Evolutionary conservation across 2,113 vertebrate species (phyloP), one percentile per base, ranked within the genome.

Genomic region (Danionella cerebrum): DNA sequence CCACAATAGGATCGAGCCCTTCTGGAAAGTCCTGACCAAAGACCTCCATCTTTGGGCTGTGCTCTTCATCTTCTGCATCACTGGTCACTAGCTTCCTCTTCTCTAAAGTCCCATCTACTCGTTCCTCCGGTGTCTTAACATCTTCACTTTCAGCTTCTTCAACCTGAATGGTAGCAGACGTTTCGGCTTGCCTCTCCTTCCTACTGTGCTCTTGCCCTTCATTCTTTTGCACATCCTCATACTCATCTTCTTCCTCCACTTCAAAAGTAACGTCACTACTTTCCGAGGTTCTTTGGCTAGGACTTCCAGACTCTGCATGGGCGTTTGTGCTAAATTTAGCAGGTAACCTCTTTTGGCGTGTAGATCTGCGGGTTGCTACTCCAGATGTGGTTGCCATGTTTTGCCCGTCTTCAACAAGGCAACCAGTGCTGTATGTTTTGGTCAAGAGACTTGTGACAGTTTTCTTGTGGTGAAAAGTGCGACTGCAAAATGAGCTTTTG

Each of bases 1-100:
- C 78, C 76, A 96, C 75, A 24, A 97, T 83, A 0, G 95, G 95
- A 35, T 90, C 86, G 65, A 96, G 84, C 39, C 92, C 93, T 53
- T 93, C 92, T 3, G 90, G 92, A 78, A 91, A 89, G 44, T 72
- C 84, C 57, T 84, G 79, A 52, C 13, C 72, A 0, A 78, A 72
- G 54, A 79, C 81, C 55, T 85, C 79, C 1, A 84, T 74, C 35
- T 81, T 81, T n/a, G 78, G 75, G 6, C 73, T 64, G 24, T 87
- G 89, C 1, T 85, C 19, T 38, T 29, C 51, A 24, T 8, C 33
- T 16, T 4, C 24, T 27, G 22, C 2, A 21, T 38, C 19, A 11
- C 13, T 22, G 24, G 14, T 2, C 7, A 9, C 29, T 3, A 9
- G 1, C 9, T 33, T 9, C 5, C 5, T 33, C 29, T 33, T 9